phyloP scores from a whole-genome alignment of 1,140 invertebrate species.

The Hestina assimilis region DNA sequence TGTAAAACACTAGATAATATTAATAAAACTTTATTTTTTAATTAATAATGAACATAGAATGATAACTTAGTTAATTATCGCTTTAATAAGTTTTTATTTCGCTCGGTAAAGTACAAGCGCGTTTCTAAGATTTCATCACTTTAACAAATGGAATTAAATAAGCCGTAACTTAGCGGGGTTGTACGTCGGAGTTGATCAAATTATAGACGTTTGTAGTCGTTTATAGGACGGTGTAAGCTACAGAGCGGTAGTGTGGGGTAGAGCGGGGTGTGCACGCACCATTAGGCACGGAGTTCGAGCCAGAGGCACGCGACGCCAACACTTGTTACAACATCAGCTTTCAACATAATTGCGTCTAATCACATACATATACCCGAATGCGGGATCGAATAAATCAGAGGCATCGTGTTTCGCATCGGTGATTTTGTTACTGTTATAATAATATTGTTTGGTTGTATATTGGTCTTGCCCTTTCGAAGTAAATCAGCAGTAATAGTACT shows the following conservation, averaged over 20 bases:
- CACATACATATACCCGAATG: conserved; percentile 31
- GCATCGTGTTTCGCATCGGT: conserved; percentile 18
- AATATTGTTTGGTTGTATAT: too few species aligned
- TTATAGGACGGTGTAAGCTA: conserved; percentile 25
- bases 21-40: too few species aligned
- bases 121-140: conserved; percentile 15
- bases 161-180: conserved; percentile 22
- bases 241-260: conserved; percentile 40
- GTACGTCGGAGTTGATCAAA: conserved; percentile 25
- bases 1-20: too few species aligned
- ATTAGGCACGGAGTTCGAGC: conserved; percentile 54
- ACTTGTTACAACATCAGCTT: conserved; percentile 63
- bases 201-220: conserved; percentile 32
- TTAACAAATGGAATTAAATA: conserved; percentile 18
- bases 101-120: conserved; percentile 4
- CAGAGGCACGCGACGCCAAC: conserved; percentile 60
- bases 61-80: too few species aligned
- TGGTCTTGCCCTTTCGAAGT: too few species aligned
- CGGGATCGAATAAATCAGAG: conserved; percentile 27
- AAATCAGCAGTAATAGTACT: too few species aligned
- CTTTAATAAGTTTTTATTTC: not conserved
- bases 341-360: conserved; percentile 68
- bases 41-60: not conserved
- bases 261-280: conserved; percentile 55
- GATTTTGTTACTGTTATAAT: conserved; percentile 15